These are phyloP conservation scores for Paracyclopina nana DNA, from an alignment of 1,140 invertebrate genomes.

Conservation along the genomic window DNA sequence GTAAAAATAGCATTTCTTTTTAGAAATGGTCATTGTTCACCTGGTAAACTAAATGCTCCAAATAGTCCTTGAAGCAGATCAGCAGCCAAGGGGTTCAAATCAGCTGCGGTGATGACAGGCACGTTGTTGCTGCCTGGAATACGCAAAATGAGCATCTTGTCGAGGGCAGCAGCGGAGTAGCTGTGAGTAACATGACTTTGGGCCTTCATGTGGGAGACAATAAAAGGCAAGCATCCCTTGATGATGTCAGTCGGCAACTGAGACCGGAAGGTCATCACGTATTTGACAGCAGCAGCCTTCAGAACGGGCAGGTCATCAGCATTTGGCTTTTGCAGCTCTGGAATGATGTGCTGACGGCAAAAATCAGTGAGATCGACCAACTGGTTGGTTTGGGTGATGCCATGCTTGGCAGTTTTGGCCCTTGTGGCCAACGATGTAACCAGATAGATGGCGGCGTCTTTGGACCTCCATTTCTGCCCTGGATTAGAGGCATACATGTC, in stretches of 20 bases:
- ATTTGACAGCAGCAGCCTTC: slow-evolving; percentile 88
- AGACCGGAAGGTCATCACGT: slow-evolving; percentile 81
- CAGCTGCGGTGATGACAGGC: slow-evolving; percentile 37
- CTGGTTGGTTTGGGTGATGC: slow-evolving; percentile 70
- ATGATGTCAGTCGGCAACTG: slow-evolving; percentile 58
- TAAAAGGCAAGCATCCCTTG: slow-evolving; percentile 45
- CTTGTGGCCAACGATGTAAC: slow-evolving; percentile 80
- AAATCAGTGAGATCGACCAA: slow-evolving; percentile 76
- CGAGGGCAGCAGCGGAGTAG: slow-evolving; percentile 75
- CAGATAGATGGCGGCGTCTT: slow-evolving; percentile 87
- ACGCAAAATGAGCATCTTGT: slow-evolving; percentile 60
- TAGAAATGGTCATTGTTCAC: too few relatives aligned
- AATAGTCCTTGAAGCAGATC: slow-evolving; percentile 54
- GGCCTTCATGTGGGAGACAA: slow-evolving; percentile 52
- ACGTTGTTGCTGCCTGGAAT: slow-evolving; percentile 30
- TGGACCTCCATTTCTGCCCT: slow-evolving; percentile 60
- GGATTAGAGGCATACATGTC: slow-evolving; percentile 53
- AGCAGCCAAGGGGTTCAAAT: slow-evolving; percentile 37
- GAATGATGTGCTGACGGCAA: slow-evolving; percentile 55
- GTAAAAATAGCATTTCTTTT: too few relatives aligned
- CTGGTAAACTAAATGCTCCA: slow-evolving; percentile 40
- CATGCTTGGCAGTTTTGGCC: slow-evolving; percentile 71
- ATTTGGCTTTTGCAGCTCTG: slow-evolving; percentile 50
- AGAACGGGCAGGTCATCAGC: slow-evolving; percentile 69
- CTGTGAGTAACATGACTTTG: slow-evolving; percentile 67